These are phyloP conservation scores for Lithobius niger DNA, from an alignment of 1,140 invertebrate species.

Conservation along the genomic window DNA sequence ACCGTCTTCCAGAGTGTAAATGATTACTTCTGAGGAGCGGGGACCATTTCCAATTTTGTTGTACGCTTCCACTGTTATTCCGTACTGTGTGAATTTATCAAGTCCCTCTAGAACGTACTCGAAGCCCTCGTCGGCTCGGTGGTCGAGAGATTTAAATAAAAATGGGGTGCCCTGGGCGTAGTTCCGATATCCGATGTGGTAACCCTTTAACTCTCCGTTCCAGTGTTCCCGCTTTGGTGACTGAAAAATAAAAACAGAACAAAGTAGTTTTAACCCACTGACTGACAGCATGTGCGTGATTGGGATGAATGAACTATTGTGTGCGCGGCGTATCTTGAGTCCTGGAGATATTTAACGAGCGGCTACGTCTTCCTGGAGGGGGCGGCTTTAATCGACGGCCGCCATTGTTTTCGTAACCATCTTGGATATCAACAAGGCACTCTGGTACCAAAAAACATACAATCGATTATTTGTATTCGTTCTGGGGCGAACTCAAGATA, in stretches of 20 bases:
- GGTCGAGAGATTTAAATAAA: not conserved
- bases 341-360: too few species aligned
- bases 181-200: conserved; percentile 25
- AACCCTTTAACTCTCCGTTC: conserved; percentile 84
- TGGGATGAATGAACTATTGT: too few species aligned
- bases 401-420: too few species aligned
- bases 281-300: too few species aligned
- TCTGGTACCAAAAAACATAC: too few species aligned
- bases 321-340: too few species aligned
- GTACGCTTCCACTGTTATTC: conserved; percentile 30
- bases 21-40: conserved; percentile 51
- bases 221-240: conserved; percentile 73
- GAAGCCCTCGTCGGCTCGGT: not conserved
- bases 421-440: too few species aligned
- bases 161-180: not conserved
- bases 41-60: conserved; percentile 46
- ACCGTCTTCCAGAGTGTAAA: conserved; percentile 70
- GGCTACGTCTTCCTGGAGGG: too few species aligned
- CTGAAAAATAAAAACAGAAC: conserved; percentile 12
- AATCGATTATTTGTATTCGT: too few species aligned
- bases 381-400: too few species aligned
- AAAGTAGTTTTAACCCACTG: too few species aligned
- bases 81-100: conserved; percentile 26
- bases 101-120: conserved; percentile 15
- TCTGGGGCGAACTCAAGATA: too few species aligned